Evolutionary conservation across 2,113 vertebrate genomes (phyloP), one percentile per base, ranked within the genome.

Genomic region (Bothrops jararaca): DNA sequence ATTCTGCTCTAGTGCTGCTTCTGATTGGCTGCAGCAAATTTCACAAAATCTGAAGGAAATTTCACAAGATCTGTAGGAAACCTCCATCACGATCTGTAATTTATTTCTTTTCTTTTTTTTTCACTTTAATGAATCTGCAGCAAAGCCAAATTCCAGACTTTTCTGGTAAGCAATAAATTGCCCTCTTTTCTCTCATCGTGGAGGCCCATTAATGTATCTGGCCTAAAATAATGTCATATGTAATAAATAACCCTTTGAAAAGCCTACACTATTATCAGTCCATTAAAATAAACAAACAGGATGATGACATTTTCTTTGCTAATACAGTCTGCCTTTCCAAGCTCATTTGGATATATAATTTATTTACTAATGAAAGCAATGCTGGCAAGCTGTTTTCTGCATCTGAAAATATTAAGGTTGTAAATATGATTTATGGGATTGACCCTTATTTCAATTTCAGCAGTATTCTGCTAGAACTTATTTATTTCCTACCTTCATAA

Each of bases 401-500:
- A 45, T 29, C 24, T 90, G 92, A 94, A 88, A 88, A 13, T 15
- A 64, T 88, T 52, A 88, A 88, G 39, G 29, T 23, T 91, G 26
- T 91, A 50, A 58, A 88, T 42, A 34, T 91, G 42, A 91, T 56
- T 86, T 86, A 58, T 91, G 90, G 58, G 85, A 87, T 58, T 60
- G 91, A 91, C 42, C 50, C 56, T 60, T 34, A 48, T 3, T 91
- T 20, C 26, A 60, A 34, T 60, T 58, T 86, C 26, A 87, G 91
- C 24, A n/a, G 4, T 34, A 64, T 92, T 69, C 56, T 11, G 57
- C 45, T 53, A 87, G 39, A 92, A 69, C 10, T 7, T 57, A 69
- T 42, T n/a, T 22, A 52, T 54, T 89, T 89, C 50, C 86, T 26
- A 1, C 15, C 52, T 54, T 69, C 86, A 74, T 80, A 74, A 52